Evolutionary conservation across 2,113 vertebrate genomes (phyloP).

Genomic region (Corythornis cristatus): DNA sequence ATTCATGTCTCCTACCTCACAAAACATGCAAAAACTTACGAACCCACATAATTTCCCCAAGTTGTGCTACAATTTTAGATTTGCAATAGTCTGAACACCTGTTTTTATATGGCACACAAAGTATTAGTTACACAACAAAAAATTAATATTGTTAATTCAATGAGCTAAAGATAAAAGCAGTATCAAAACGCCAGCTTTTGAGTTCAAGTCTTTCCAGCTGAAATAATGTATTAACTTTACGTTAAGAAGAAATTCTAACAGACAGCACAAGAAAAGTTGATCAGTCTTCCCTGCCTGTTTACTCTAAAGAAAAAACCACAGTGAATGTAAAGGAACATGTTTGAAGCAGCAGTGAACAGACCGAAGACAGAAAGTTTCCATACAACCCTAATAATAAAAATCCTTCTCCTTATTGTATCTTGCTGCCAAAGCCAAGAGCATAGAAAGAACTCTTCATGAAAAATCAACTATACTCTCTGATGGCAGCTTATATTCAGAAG

Average conservation of each 20-base stretch:
- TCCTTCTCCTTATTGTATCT: background rate
- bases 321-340: background rate
- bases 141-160: background rate
- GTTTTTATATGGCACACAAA: background rate
- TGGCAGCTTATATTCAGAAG: background rate
- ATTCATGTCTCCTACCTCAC: background rate
- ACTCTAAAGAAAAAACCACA: background rate
- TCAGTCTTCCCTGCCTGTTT: background rate
- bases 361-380: background rate
- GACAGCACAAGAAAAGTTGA: background rate
- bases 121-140: background rate
- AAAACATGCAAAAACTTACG: background rate
- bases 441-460: background rate
- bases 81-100: background rate
- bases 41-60: background rate
- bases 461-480: background rate
- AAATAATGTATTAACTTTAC: background rate
- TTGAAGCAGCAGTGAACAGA: background rate
- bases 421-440: background rate
- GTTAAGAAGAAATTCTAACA: background rate
- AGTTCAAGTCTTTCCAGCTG: background rate
- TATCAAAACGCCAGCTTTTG: background rate
- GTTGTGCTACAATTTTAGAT: background rate
- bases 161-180: rapidly evolving
- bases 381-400: background rate